Evolutionary conservation across 2,113 vertebrate genomes (phyloP).

Genomic region (Ciconia maguari): DNA sequence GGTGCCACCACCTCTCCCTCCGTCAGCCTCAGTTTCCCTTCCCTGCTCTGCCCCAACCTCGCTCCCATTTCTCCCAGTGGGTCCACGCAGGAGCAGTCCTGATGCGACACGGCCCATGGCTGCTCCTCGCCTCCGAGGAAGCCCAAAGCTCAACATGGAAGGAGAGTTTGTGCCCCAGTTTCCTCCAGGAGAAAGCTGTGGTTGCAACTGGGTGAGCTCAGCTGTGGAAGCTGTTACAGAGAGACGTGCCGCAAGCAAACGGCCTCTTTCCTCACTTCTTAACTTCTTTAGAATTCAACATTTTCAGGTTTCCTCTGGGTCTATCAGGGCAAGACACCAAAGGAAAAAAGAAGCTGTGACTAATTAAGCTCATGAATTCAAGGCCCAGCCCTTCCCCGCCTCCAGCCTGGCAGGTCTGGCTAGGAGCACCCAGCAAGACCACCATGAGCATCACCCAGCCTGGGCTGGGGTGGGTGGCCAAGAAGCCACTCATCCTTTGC

Average conservation of each 20-base stretch:
- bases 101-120: rapidly evolving
- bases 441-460: background rate
- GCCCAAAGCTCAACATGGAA: background rate
- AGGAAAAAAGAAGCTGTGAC: background rate
- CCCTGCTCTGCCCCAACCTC: background rate
- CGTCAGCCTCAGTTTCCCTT: background rate
- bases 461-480: background rate
- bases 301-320: background rate
- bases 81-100: rapidly evolving
- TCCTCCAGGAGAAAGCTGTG: background rate
- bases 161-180: background rate
- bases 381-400: background rate
- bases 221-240: background rate
- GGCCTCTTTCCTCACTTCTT: background rate
- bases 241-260: background rate
- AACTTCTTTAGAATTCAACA: background rate
- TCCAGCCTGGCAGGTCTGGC: background rate
- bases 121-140: background rate
- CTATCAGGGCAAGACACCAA: background rate
- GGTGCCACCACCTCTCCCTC: background rate
- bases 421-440: background rate
- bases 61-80: rapidly evolving
- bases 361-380: background rate
- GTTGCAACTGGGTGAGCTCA: background rate
- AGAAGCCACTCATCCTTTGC: rapidly evolving